A percentile compares a stretch with the other conserved stretches of the same genome.
phyloP scores from a whole-genome alignment of 2,113 vertebrate genomes.

The Alligator mississippiensis region DNA sequence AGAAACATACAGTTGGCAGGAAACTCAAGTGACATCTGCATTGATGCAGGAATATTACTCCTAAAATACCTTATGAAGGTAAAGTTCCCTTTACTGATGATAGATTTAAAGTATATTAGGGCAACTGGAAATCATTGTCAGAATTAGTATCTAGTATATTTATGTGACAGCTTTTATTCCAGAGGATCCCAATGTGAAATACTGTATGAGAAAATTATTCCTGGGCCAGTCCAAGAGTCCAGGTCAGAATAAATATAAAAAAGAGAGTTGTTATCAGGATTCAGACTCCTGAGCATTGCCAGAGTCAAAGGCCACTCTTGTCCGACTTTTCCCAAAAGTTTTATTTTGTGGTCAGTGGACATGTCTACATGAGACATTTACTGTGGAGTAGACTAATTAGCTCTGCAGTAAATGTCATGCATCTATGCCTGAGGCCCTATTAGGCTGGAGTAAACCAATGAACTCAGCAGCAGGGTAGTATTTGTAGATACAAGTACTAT shows the following conservation, averaged over 20 bases:
- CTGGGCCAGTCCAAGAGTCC: neutral
- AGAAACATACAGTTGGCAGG: too few species aligned
- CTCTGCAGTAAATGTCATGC: too few species aligned
- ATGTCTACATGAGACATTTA: too few species aligned
- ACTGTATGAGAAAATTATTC: neutral
- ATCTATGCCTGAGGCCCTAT: too few species aligned
- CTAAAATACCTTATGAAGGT: neutral
- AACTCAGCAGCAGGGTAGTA: too few species aligned
- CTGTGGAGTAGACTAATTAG: too few species aligned
- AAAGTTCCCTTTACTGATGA: neutral
- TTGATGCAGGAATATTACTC: neutral
- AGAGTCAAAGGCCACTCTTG: neutral
- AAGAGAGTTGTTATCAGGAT: neutral
- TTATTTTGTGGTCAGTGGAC: neutral
- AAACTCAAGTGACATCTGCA: too few species aligned
- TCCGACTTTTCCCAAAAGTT: neutral
- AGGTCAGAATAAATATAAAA: neutral
- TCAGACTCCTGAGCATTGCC: neutral
- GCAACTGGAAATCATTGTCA: neutral
- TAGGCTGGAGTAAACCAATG: too few species aligned
- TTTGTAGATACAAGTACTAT: too few species aligned
- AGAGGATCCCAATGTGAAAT: neutral
- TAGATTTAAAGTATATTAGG: neutral
- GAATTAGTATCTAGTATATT: neutral
- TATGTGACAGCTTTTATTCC: neutral